phyloP scores from a whole-genome alignment of 2,113 vertebrate genomes.

The Chascanopsetta lugubris region DNA sequence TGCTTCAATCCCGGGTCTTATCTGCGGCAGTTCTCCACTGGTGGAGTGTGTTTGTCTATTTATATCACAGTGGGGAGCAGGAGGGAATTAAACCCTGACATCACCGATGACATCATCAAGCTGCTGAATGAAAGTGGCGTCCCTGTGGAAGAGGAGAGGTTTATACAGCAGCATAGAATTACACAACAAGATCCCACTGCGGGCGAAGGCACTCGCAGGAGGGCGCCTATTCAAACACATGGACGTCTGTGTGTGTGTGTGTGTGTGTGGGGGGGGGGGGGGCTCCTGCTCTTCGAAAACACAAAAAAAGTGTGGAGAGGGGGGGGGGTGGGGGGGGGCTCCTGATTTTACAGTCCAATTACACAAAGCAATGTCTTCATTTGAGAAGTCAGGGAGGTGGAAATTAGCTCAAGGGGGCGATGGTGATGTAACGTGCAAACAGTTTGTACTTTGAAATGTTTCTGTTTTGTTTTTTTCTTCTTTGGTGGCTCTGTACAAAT shows the following conservation, averaged over 20 bases:
- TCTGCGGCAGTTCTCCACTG: slow-evolving; percentile 44
- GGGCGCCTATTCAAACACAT: slow-evolving; percentile 12
- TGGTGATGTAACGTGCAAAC: no score
- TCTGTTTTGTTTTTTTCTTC: no score
- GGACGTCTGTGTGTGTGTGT: neutral
- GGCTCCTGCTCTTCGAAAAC: no score
- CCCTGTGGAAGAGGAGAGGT: slow-evolving; percentile 34
- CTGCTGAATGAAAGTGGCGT: slow-evolving; percentile 64
- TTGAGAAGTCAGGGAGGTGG: no score
- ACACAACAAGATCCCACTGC: slow-evolving; percentile 51
- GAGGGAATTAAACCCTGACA: slow-evolving; percentile 59
- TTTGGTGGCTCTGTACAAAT: no score
- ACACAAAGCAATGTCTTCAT: no score
- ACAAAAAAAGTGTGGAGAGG: no score
- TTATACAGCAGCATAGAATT: slow-evolving; percentile 54
- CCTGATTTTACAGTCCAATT: no score
- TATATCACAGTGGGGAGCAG: slow-evolving; percentile 60
- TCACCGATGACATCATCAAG: slow-evolving; percentile 69
- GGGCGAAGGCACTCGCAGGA: slow-evolving; percentile 18
- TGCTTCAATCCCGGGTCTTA: slow-evolving; percentile 18
- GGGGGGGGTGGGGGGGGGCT: no score
- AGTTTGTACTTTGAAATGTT: no score
- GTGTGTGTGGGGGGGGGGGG: no score
- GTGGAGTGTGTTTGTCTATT: slow-evolving; percentile 52
- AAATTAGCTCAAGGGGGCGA: no score